These are phyloP conservation scores for Xenops minutus DNA, from an alignment of 2,797 vertebrate genomes.

Conservation along the genomic window DNA sequence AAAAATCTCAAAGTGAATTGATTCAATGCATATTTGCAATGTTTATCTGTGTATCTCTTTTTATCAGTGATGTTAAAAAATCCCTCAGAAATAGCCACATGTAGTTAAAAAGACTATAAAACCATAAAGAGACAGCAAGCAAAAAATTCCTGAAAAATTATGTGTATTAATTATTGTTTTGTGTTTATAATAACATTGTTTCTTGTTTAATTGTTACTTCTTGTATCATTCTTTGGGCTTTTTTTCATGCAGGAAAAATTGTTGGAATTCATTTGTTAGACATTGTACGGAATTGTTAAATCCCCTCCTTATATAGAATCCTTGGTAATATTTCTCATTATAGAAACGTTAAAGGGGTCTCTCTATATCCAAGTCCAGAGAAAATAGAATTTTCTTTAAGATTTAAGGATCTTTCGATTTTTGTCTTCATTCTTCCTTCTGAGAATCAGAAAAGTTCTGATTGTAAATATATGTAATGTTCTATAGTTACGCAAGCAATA, in stretches of 20 bases:
- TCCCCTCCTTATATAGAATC: neutral
- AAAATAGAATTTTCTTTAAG: neutral
- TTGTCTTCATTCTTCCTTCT: neutral
- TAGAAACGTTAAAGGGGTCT: neutral
- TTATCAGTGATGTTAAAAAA: neutral
- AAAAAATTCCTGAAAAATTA: neutral
- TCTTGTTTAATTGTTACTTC: neutral
- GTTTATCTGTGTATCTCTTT: neutral
- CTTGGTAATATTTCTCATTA: neutral
- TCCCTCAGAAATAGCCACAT: fast-evolving
- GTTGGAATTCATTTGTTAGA: neutral
- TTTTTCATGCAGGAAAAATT: neutral
- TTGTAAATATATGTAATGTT: neutral
- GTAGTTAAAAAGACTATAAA: neutral
- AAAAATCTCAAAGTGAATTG: neutral
- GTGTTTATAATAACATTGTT: neutral
- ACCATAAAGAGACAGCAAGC: neutral
- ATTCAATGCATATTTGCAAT: neutral
- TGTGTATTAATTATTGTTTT: neutral
- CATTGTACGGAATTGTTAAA: neutral
- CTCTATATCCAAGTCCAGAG: neutral
- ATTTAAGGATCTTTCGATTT: neutral
- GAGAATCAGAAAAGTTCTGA: neutral
- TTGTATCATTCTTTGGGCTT: neutral
- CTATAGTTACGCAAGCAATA: neutral